These are phyloP conservation scores for Conger conger DNA, from an alignment of 2,113 vertebrate genomes.

Conservation along the genomic window DNA sequence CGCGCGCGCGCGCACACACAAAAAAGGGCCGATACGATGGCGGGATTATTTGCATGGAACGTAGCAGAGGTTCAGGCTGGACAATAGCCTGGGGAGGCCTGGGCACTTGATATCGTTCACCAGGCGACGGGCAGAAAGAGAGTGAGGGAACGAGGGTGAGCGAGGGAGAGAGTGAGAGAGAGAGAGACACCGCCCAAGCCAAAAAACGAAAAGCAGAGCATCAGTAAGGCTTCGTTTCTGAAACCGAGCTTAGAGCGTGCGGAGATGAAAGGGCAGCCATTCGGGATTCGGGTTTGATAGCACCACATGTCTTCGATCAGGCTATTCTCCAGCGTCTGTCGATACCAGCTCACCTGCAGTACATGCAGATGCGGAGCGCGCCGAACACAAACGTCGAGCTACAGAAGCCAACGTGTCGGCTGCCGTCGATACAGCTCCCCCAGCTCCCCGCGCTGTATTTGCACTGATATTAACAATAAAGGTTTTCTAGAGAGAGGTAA, in stretches of 20 bases:
- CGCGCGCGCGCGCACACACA: slow-evolving; percentile 50
- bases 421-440: background rate
- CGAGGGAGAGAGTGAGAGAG: slow-evolving; percentile 27
- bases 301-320: background rate
- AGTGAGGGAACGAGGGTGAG: slow-evolving; percentile 9
- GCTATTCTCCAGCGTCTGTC: background rate
- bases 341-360: background rate
- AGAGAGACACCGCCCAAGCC: slow-evolving; percentile 25
- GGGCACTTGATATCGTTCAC: slow-evolving; percentile 30
- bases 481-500: background rate
- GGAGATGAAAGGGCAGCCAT: background rate
- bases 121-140: slow-evolving; percentile 45
- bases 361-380: background rate
- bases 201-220: background rate
- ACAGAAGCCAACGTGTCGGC: background rate
- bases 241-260: background rate
- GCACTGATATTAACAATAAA: background rate
- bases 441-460: background rate
- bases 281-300: background rate
- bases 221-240: background rate
- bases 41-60: slow-evolving; percentile 64
- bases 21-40: slow-evolving; percentile 31
- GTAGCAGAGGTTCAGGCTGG: slow-evolving; percentile 64
- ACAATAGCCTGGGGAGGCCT: slow-evolving; percentile 58
- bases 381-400: background rate